Evolutionary conservation across 2,888 invertebrate species (phyloP).

Genomic region (Zele albiditarsus): DNA sequence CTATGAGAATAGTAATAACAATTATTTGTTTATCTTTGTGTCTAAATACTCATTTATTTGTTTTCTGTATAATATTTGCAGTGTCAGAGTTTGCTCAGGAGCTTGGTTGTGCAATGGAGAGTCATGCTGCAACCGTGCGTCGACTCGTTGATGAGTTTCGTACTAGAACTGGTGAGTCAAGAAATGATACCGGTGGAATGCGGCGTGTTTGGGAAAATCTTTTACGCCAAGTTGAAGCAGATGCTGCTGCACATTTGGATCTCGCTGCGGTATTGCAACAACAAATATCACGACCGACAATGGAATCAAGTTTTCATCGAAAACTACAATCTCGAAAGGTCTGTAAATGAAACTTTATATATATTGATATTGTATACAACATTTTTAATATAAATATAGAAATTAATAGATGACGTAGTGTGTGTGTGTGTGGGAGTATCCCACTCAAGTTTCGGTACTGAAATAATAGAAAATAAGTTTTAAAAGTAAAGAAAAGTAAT

Average conservation of each 20-base stretch:
- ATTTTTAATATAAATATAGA: too few relatives aligned
- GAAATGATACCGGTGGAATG: constrained; percentile 88
- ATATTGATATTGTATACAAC: too few relatives aligned
- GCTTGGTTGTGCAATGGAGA: constrained; percentile 90
- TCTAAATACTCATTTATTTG: constrained; percentile 10
- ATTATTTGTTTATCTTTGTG: constrained; percentile 2
- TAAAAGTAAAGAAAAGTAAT: too few relatives aligned
- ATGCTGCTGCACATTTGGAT: constrained; percentile 89
- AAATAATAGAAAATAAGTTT: too few relatives aligned
- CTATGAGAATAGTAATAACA: too few relatives aligned
- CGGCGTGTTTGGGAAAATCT: constrained; percentile 94
- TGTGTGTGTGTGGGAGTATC: too few relatives aligned
- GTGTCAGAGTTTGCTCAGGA: constrained; percentile 94
- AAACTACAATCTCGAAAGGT: constrained; percentile 92
- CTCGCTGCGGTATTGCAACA: constrained; percentile 83
- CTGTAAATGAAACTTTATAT: constrained; percentile 17
- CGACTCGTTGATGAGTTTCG: constrained; percentile 89
- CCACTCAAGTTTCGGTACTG: too few relatives aligned
- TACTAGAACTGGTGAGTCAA: constrained; percentile 87
- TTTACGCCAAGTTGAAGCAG: constrained; percentile 92
- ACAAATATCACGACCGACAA: constrained; percentile 85
- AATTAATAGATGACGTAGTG: too few relatives aligned
- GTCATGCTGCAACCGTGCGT: constrained; percentile 90
- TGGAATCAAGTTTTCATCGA: constrained; percentile 91
- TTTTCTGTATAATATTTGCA: constrained; percentile 68